Conservation (phyloP, 2,113 vertebrate species). For the Mustelus asterias region DNA sequence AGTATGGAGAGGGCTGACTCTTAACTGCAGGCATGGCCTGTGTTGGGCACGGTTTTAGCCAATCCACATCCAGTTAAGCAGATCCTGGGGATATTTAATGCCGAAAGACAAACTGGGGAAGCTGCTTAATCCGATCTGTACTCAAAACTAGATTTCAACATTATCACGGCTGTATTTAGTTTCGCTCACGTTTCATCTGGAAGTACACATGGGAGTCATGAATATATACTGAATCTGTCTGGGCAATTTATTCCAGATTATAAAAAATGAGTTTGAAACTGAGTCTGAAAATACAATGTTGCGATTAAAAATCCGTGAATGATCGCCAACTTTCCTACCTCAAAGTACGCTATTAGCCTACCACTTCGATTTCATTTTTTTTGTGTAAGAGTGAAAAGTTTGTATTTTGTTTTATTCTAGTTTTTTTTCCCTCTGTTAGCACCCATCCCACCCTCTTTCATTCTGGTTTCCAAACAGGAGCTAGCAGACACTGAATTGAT, state of each 20-base stretch:
- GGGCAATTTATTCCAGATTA: background rate
- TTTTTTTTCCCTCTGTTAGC: background rate
- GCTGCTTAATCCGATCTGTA: background rate
- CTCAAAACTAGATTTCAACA: slow-evolving; percentile 1
- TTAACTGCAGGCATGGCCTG: slow-evolving; percentile 6
- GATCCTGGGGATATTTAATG: slow-evolving; percentile 10
- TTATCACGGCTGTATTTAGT: background rate
- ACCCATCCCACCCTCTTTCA: background rate
- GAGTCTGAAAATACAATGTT: too few species aligned
- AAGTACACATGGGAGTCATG: background rate
- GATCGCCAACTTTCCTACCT: background rate
- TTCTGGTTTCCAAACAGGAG: background rate
- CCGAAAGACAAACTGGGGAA: background rate
- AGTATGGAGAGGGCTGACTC: background rate
- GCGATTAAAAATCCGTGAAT: background rate
- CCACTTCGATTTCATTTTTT: background rate
- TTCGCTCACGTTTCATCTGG: background rate
- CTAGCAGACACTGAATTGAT: background rate
- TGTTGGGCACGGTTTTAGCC: background rate
- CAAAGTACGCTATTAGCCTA: background rate
- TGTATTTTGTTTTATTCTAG: background rate
- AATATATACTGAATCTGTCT: background rate
- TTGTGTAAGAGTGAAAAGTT: background rate
- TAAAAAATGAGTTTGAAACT: background rate
- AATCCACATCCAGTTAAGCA: slow-evolving; percentile 8